Evolutionary conservation across 2,113 vertebrate species (phyloP).

Genomic region (Psephotus haematonotus): DNA sequence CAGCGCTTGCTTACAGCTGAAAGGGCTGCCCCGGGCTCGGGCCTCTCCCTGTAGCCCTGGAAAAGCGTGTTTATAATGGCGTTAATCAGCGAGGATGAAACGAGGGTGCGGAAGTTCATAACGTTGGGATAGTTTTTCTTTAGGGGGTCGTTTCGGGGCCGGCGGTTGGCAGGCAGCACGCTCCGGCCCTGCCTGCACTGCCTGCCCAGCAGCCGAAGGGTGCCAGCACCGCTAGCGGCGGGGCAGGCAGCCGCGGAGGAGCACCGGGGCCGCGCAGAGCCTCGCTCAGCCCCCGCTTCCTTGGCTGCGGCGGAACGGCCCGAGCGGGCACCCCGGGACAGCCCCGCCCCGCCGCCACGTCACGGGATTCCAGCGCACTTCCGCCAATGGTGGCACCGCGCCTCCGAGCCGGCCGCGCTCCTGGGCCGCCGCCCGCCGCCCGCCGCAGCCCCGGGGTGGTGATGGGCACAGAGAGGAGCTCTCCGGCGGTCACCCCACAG

Average conservation of each 20-base stretch:
- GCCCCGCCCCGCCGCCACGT: not conserved
- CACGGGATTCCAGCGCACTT: slow-evolving; percentile 30
- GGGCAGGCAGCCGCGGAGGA: not conserved
- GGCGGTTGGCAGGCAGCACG: not conserved
- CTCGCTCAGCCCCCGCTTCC: rapidly evolving
- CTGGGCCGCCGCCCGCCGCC: not conserved
- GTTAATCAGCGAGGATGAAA: not conserved
- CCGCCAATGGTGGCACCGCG: not conserved
- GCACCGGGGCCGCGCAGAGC: rapidly evolving
- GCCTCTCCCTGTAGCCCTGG: not conserved
- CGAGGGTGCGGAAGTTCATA: not conserved
- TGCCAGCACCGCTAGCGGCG: rapidly evolving
- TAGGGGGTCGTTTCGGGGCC: not conserved
- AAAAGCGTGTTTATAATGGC: not conserved
- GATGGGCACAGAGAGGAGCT: not conserved
- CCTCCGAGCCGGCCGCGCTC: too few species aligned
- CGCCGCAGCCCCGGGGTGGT: not conserved
- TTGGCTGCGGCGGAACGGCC: too few species aligned
- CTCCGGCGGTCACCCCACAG: not conserved
- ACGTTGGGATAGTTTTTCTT: not conserved
- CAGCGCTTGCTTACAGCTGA: not conserved
- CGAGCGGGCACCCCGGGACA: not conserved
- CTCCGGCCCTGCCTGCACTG: not conserved
- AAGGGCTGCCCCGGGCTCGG: not conserved
- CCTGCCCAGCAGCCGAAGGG: rapidly evolving